phyloP scores from a whole-genome alignment of 1,140 invertebrate species.

The Drosophila cardini region DNA sequence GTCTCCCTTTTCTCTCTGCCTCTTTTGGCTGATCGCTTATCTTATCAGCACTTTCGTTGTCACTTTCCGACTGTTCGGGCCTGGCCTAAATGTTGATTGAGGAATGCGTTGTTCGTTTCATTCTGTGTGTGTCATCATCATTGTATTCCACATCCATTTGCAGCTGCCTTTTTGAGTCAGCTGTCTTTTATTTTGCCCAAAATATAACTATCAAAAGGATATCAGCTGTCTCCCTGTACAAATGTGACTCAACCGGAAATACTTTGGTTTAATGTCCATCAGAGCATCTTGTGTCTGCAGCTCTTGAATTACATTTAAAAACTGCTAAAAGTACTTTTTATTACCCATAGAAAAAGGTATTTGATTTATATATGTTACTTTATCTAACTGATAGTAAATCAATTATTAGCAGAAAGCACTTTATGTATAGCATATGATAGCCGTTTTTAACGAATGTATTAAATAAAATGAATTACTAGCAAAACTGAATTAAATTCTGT shows the following conservation, averaged over 20 bases:
- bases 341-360: background rate
- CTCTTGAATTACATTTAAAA: background rate
- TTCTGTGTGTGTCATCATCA: conserved; percentile 34
- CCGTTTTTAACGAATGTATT: background rate
- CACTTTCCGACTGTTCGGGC: conserved; percentile 33
- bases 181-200: conserved; percentile 3
- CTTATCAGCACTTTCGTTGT: conserved; percentile 45
- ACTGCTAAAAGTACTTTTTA: conserved; percentile 1
- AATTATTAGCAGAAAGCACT: background rate
- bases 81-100: conserved; percentile 44
- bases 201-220: background rate
- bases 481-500: background rate
- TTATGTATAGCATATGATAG: conserved; percentile 1
- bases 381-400: conserved; percentile 6
- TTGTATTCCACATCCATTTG: conserved; percentile 2
- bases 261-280: background rate
- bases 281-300: background rate
- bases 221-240: background rate
- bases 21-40: conserved; percentile 10
- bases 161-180: conserved; percentile 13
- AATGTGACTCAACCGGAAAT: conserved; percentile 8
- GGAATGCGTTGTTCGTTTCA: conserved; percentile 29
- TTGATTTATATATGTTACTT: background rate
- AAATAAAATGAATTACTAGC: background rate
- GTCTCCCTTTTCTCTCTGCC: background rate